Evolutionary conservation across 1,140 invertebrate genomes (phyloP), one percentile per base, ranked within the genome.

Genomic region (Heterodera carotae): DNA sequence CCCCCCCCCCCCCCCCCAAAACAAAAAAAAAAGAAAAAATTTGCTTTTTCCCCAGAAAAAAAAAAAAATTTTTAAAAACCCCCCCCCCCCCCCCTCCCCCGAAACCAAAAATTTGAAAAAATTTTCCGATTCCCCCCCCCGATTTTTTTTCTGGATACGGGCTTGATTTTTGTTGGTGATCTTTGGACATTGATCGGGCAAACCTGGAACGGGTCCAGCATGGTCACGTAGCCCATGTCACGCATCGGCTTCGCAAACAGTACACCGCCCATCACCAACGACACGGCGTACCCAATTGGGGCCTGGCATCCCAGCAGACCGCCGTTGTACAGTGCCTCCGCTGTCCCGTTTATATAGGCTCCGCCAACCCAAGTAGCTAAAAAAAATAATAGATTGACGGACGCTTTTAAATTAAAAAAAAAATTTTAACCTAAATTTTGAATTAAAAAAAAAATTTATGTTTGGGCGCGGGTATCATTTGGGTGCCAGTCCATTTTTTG

Each of bases 221-320:
- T 98, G 10, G 97, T 99, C 60, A 98, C 92, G 89, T 98, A 98
- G 70, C 95, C 96, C 89, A 97, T 93, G 88, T 93, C 91, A 81
- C 97, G 90, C 96, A 99, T 99, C 83, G 94, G 94, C 88, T 94
- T 95, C 70, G 96, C 96, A 90, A 98, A 99, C 88, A 99, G 96
- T 81, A 97, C 92, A 25, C 96, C 97, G 84, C 96, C 95, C 95
- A 87, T 53, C 81, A 88, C 92, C 27, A 98, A 91, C 81, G 94
- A 96, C 25, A 97, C 90, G 2, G 95, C 93, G 89, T 98, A 98
- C 77, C 96, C 96, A 88, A 98, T 94, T 0, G 96, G 96, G 53
- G 96, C 96, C 89, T 98, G 96, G 88, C 94, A 97, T 93, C 95
- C 97, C 2, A 97, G 91, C 77, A 98, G 89, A 69, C 86, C 87